Conservation (phyloP, 2,797 vertebrate genomes). For the Sebastes vulpes region DNA sequence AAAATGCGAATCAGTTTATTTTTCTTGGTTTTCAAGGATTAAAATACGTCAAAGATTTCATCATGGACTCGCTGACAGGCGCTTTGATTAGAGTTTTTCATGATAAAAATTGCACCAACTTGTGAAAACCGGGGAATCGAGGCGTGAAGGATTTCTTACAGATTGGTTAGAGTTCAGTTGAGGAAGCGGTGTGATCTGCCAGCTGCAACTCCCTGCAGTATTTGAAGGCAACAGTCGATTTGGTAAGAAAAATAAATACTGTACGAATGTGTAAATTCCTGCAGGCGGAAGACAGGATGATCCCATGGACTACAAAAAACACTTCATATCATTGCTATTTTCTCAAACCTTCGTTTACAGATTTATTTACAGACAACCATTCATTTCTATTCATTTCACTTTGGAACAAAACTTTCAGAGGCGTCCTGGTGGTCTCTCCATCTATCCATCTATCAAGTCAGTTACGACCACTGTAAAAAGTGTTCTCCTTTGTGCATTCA, state of each 20-base stretch:
- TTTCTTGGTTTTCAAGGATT: neutral
- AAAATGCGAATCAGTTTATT: neutral
- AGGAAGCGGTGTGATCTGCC: slow-evolving; percentile 34
- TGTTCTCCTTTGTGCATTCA: neutral
- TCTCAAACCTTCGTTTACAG: neutral
- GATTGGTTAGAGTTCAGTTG: slow-evolving; percentile 15
- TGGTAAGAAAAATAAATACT: slow-evolving; percentile 30
- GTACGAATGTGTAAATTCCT: slow-evolving; percentile 10
- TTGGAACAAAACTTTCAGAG: neutral
- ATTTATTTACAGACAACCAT: neutral
- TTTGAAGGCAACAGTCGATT: slow-evolving; percentile 28
- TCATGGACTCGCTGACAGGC: neutral
- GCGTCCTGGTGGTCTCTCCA: neutral
- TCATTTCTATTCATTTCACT: neutral
- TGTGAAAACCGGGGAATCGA: slow-evolving; percentile 2
- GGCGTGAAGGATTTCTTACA: slow-evolving; percentile 2
- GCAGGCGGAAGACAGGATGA: neutral
- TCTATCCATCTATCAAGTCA: neutral
- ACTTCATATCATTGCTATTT: neutral
- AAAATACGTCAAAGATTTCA: neutral
- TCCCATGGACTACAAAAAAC: neutral
- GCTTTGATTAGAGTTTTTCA: neutral
- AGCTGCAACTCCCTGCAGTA: slow-evolving; percentile 48
- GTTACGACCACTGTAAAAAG: neutral
- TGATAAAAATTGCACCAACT: slow-evolving; percentile 1